phyloP scores from a whole-genome alignment of 2,888 invertebrate genomes.

The Lottia gigantea region DNA sequence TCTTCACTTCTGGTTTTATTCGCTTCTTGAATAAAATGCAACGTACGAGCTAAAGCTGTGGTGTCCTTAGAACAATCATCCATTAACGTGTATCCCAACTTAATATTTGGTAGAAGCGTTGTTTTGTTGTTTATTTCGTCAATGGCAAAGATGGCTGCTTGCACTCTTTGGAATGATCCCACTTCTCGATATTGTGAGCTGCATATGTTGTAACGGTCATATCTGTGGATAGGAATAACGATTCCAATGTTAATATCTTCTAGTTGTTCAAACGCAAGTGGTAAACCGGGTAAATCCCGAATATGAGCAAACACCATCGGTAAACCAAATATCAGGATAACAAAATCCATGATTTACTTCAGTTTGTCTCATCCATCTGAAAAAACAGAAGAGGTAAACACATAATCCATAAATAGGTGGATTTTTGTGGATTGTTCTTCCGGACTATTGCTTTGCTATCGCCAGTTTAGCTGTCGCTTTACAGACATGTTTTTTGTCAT shows the following conservation, averaged over 20 bases:
- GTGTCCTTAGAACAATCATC: conserved; percentile 54
- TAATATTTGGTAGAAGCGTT: conserved; percentile 38
- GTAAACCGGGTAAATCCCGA: background rate
- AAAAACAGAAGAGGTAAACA: too few species aligned
- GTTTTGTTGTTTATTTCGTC: conserved; percentile 39
- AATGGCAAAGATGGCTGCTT: conserved; percentile 48
- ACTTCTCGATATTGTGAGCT: conserved; percentile 34
- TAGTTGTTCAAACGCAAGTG: background rate
- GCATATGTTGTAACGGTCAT: conserved; percentile 27
- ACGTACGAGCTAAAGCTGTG: conserved; percentile 44
- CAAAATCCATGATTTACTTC: too few species aligned
- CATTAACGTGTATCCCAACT: conserved; percentile 46
- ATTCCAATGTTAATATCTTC: conserved; percentile 47
- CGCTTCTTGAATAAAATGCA: conserved; percentile 39
- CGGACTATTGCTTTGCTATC: too few species aligned
- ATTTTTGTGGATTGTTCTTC: too few species aligned
- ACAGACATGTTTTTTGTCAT: too few species aligned
- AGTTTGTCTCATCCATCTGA: too few species aligned
- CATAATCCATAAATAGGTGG: too few species aligned
- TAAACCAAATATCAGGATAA: too few species aligned
- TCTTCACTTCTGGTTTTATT: background rate
- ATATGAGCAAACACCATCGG: background rate
- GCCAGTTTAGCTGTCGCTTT: too few species aligned
- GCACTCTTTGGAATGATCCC: conserved; percentile 46
- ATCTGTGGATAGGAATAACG: conserved; percentile 38